These are phyloP conservation scores for Progne subis DNA, from an alignment of 2,113 vertebrate genomes.

Conservation along the genomic window DNA sequence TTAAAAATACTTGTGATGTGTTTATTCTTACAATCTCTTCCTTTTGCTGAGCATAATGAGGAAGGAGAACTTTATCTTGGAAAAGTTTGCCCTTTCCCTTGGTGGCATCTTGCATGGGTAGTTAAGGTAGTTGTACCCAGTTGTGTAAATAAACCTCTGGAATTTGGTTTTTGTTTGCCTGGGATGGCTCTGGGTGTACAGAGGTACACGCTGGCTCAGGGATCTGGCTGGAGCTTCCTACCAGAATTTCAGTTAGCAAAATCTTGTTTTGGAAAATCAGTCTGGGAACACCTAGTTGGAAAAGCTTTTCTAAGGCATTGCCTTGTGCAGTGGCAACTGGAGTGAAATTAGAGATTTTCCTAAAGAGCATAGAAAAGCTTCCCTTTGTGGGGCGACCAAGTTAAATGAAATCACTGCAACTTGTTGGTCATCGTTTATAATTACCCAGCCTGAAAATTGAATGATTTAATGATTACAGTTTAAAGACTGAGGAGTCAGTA, in stretches of 20 bases:
- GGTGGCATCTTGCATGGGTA: neutral
- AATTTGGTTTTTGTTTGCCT: neutral
- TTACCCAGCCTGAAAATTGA: neutral
- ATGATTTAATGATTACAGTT: neutral
- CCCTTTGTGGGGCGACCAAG: neutral
- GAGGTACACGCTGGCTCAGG: rapidly evolving
- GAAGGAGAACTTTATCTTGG: neutral
- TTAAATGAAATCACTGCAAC: neutral
- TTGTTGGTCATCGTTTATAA: neutral
- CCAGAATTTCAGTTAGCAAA: neutral
- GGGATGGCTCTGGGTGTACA: neutral
- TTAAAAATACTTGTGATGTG: neutral
- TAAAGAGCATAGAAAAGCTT: neutral
- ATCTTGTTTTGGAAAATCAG: neutral
- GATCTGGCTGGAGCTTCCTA: neutral
- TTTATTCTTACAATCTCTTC: neutral
- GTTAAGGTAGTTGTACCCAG: neutral
- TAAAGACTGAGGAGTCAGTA: neutral
- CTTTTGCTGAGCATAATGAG: neutral
- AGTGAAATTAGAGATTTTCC: neutral
- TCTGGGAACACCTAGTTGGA: neutral
- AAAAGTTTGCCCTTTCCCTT: neutral
- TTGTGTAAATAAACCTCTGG: neutral
- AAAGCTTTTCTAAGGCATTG: neutral
- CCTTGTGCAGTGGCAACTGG: neutral